phyloP scores from a whole-genome alignment of 1,140 invertebrate genomes.

The Drosophila arawakana region DNA sequence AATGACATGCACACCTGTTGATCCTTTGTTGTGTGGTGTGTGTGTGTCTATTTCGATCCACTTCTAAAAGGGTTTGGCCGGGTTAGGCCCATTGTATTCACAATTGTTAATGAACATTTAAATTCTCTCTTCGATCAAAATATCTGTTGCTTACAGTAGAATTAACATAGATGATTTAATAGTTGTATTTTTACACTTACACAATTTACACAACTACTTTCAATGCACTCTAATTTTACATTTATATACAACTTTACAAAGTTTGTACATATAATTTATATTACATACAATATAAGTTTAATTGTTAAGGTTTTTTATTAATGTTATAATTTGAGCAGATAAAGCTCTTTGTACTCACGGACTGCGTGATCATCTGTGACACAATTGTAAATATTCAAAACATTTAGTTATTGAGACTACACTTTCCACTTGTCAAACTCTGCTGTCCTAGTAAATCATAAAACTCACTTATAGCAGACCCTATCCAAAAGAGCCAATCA shows the following conservation, averaged over 20 bases:
- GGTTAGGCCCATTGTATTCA: constrained; percentile 20
- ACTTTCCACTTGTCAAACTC: constrained; percentile 63
- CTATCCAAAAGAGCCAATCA: constrained; percentile 62
- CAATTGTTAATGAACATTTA: constrained; percentile 35
- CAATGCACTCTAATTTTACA: too few relatives aligned
- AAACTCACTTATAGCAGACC: constrained; percentile 15
- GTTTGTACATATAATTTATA: too few relatives aligned
- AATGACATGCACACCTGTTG: constrained; percentile 80
- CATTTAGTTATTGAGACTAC: not conserved
- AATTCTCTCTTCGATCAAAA: not conserved
- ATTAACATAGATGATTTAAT: not conserved
- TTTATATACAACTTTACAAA: too few relatives aligned
- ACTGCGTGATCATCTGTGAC: too few relatives aligned
- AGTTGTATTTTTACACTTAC: constrained; percentile 9
- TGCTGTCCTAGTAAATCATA: constrained; percentile 11
- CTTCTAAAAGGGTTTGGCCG: constrained; percentile 7
- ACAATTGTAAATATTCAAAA: not conserved
- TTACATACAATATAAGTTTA: too few relatives aligned
- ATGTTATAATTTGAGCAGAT: too few relatives aligned
- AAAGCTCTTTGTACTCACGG: too few relatives aligned
- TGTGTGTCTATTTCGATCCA: constrained; percentile 27
- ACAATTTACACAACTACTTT: not conserved
- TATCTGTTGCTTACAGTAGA: not conserved
- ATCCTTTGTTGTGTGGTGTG: constrained; percentile 66
- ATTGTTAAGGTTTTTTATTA: too few relatives aligned